Evolutionary conservation across 2,797 vertebrate species (phyloP).

Genomic region (Cuniculus paca): DNA sequence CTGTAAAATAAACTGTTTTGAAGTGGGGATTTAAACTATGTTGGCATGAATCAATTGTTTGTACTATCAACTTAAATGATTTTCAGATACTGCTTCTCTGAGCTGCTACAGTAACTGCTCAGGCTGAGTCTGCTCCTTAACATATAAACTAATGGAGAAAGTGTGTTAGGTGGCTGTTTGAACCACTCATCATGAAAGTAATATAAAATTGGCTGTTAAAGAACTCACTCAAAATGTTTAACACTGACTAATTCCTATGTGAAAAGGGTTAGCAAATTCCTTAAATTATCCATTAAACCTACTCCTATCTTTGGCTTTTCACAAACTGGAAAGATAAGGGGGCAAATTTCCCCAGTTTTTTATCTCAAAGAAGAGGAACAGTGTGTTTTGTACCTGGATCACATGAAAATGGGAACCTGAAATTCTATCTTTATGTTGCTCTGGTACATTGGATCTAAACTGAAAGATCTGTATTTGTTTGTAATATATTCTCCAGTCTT

Average conservation of each 20-base stretch:
- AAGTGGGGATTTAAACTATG: constrained; percentile 13
- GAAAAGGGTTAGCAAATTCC: background rate
- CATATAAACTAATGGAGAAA: constrained; percentile 4
- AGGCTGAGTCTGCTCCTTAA: background rate
- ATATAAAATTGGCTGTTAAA: background rate
- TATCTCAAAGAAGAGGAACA: background rate
- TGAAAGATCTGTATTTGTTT: background rate
- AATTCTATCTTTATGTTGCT: background rate
- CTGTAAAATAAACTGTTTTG: background rate
- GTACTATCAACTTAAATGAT: background rate
- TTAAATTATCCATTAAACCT: background rate
- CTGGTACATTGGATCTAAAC: background rate
- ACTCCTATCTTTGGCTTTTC: background rate
- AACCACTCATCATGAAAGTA: background rate
- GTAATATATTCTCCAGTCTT: background rate
- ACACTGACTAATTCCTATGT: background rate
- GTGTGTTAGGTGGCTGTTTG: background rate
- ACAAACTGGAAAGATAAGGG: constrained; percentile 3
- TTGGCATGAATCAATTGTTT: background rate
- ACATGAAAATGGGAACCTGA: background rate
- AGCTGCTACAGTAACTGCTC: background rate
- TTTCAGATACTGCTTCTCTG: constrained; percentile 44
- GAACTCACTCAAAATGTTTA: background rate
- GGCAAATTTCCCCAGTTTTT: background rate
- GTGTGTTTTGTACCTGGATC: background rate